Evolutionary conservation across 2,113 vertebrate genomes (phyloP).

Genomic region (Pedionomus torquatus): DNA sequence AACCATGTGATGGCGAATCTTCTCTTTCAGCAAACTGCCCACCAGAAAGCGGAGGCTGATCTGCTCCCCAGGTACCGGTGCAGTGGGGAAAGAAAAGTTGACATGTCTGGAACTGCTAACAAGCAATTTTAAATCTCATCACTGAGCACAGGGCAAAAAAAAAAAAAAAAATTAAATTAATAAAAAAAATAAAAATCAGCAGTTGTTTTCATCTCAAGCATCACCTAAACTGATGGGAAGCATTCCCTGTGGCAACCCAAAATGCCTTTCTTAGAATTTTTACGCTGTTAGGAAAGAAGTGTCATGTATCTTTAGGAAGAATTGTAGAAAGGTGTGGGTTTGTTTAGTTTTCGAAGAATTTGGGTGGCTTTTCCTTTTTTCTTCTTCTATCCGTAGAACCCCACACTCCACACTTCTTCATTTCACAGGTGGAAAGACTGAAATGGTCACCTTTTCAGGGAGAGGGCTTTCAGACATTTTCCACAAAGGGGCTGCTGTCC

Average conservation of each 20-base stretch:
- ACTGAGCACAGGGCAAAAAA: neutral
- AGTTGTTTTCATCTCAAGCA: neutral
- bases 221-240: neutral
- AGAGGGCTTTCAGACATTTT: neutral
- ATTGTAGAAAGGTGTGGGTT: neutral
- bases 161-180: neutral
- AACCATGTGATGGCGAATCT: neutral
- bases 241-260: neutral
- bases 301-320: neutral
- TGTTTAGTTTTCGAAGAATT: neutral
- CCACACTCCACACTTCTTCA: neutral
- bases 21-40: neutral
- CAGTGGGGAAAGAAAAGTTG: neutral
- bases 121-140: neutral
- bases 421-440: neutral
- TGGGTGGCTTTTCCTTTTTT: fast-evolving
- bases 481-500: neutral
- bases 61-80: neutral
- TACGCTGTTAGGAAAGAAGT: neutral
- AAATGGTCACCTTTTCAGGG: neutral
- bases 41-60: neutral
- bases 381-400: neutral
- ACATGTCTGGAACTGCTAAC: neutral
- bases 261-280: neutral
- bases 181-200: too few species aligned